phyloP scores from a whole-genome alignment of 2,888 invertebrate genomes.

The Caenorhabditis sp. region DNA sequence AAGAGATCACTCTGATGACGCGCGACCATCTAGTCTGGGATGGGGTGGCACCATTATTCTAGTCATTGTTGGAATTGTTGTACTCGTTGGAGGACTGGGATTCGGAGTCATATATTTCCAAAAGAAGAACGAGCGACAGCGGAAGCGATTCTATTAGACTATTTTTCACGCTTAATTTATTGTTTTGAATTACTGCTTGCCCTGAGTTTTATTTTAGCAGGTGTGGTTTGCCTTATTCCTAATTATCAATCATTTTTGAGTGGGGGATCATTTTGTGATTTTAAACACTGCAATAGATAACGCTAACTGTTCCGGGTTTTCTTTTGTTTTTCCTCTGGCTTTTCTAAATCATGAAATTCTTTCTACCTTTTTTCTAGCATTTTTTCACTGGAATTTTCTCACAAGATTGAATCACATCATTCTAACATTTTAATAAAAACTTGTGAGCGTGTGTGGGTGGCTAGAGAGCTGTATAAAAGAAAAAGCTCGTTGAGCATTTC shows the following conservation, averaged over 20 bases:
- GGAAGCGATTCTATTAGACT: slow-evolving; percentile 90
- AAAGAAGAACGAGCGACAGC: slow-evolving; percentile 92
- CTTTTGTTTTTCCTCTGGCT: slow-evolving; percentile 26
- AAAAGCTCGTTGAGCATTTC: neutral
- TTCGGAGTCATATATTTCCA: slow-evolving; percentile 95
- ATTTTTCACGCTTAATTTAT: slow-evolving; percentile 2
- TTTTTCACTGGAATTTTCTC: slow-evolving; percentile 2
- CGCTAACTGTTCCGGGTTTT: slow-evolving; percentile 26
- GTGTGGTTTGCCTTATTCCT: neutral
- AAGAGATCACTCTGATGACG: slow-evolving; percentile 92
- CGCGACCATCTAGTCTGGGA: slow-evolving; percentile 91
- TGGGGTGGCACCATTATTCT: slow-evolving; percentile 91
- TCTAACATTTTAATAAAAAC: slow-evolving; percentile 31
- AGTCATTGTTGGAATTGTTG: slow-evolving; percentile 91
- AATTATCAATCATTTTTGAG: neutral
- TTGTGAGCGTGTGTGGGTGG: slow-evolving; percentile 29
- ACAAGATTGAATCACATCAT: slow-evolving; percentile 1
- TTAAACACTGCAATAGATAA: slow-evolving; percentile 29
- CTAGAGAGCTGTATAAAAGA: slow-evolving; percentile 17
- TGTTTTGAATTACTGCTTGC: slow-evolving; percentile 7
- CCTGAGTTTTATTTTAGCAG: neutral
- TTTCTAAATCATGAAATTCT: neutral
- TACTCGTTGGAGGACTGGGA: slow-evolving; percentile 90
- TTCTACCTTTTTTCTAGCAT: slow-evolving; percentile 12
- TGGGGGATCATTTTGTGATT: slow-evolving; percentile 31